phyloP scores from a whole-genome alignment of 2,797 vertebrate genomes.

The Prionace glauca region DNA sequence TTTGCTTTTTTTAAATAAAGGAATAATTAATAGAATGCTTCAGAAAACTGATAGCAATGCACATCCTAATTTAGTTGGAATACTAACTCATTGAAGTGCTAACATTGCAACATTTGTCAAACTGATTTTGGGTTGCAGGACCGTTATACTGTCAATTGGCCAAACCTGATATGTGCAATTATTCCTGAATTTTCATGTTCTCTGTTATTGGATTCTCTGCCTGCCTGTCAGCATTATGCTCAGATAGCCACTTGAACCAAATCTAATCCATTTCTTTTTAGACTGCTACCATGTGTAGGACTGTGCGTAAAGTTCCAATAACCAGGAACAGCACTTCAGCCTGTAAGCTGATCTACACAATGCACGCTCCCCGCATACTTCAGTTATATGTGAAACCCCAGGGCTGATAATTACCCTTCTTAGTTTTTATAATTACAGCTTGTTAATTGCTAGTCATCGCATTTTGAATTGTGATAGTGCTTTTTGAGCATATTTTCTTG shows the following conservation, averaged over 20 bases:
- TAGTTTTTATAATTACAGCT: slow-evolving; percentile 24
- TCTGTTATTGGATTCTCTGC: neutral
- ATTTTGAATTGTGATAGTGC: neutral
- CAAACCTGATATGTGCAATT: neutral
- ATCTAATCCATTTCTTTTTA: neutral
- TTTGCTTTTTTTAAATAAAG: neutral
- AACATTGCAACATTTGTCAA: neutral
- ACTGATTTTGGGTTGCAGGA: neutral
- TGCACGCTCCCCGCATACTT: neutral
- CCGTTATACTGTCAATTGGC: neutral
- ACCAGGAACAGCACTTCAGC: neutral
- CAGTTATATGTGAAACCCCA: neutral
- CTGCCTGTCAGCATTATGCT: neutral
- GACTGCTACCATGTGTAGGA: neutral
- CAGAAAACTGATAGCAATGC: neutral
- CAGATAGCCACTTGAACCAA: neutral
- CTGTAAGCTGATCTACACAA: neutral
- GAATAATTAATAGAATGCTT: neutral
- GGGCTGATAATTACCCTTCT: neutral
- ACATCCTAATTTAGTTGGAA: neutral
- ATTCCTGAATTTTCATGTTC: neutral
- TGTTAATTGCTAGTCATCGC: slow-evolving; percentile 1
- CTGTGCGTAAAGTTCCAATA: neutral
- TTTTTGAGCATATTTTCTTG: slow-evolving; percentile 13
- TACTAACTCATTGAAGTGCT: neutral